Percentiles rank a stretch among this genome's conserved stretches.
These are phyloP conservation scores for Meandrina meandrites DNA, from an alignment of 92 coral and sea anemone species.

Conservation along the genomic window DNA sequence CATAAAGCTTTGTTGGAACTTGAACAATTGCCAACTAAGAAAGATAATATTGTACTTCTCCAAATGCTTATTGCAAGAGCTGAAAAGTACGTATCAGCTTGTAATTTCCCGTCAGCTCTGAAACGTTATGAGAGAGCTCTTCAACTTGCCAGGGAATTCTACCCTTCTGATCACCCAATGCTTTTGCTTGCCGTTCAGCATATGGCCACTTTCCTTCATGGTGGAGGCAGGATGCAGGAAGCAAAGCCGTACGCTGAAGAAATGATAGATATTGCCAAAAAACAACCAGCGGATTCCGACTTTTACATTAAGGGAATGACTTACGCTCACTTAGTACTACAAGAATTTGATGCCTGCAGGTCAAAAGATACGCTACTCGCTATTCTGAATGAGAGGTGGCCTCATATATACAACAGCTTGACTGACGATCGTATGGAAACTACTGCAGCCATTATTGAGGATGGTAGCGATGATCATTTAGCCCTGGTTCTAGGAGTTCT, in stretches of 20 bases:
- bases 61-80: conserved; percentile 17
- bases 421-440: not conserved
- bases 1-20: not conserved
- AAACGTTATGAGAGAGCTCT: not conserved
- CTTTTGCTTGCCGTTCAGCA: not conserved
- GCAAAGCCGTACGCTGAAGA: conserved; percentile 19
- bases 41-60: not conserved
- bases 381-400: conserved; percentile 1
- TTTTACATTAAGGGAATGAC: not conserved
- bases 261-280: not conserved
- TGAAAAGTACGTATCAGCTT: not conserved
- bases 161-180: not conserved
- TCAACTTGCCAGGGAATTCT: not conserved
- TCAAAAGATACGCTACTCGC: not conserved
- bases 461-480: not conserved
- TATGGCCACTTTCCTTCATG: not conserved
- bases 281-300: not conserved
- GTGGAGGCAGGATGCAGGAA: not conserved
- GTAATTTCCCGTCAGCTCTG: not conserved
- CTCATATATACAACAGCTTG: not conserved
- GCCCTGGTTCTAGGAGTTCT: not conserved
- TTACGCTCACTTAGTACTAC: not conserved
- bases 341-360: not conserved
- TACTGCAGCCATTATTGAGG: not conserved
- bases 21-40: not conserved